Conservation (phyloP, 2,888 invertebrate genomes). For the Bombyx huttoni region DNA sequence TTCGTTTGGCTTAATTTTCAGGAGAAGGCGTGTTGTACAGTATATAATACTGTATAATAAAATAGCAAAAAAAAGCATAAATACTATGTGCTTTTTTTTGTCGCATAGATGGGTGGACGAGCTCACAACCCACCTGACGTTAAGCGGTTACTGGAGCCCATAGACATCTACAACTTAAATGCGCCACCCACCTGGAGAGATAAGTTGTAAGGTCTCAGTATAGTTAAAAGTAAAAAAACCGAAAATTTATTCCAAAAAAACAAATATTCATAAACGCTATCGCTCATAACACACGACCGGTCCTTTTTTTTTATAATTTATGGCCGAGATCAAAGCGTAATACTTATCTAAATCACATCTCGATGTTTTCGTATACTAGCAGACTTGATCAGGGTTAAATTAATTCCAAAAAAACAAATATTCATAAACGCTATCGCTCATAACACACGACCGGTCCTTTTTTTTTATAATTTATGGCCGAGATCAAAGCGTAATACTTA, state of each 20-base stretch:
- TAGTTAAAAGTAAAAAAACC: too few relatives aligned
- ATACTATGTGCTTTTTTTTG: too few relatives aligned
- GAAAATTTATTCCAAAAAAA: background rate
- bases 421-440: background rate
- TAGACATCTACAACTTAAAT: too few relatives aligned
- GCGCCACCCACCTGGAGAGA: too few relatives aligned
- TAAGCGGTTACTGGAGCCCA: too few relatives aligned
- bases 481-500: conserved; percentile 2
- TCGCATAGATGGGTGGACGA: too few relatives aligned
- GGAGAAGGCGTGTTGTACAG: background rate
- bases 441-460: background rate
- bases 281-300: background rate
- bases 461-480: background rate
- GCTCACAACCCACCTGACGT: too few relatives aligned
- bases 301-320: background rate
- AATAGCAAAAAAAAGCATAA: too few relatives aligned
- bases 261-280: background rate
- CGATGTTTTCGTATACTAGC: background rate
- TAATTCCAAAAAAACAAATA: background rate
- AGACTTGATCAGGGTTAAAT: background rate
- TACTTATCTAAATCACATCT: conserved; percentile 1
- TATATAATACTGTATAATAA: too few relatives aligned
- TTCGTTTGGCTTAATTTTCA: background rate
- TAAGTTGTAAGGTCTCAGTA: too few relatives aligned
- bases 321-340: conserved; percentile 1